phyloP scores from a whole-genome alignment of 2,888 invertebrate genomes.

The Euplexia lucipara region DNA sequence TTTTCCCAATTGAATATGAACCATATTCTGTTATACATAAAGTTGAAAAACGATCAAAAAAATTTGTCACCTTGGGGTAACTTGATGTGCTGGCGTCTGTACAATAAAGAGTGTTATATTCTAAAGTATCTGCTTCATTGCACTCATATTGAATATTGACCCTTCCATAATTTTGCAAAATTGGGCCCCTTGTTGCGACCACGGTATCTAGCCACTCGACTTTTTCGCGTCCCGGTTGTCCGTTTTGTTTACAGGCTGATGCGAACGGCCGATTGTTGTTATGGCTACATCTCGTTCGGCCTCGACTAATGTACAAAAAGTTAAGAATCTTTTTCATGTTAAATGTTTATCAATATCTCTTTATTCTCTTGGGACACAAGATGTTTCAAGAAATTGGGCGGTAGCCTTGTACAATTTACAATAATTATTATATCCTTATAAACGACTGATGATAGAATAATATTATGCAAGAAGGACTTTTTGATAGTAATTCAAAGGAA shows the following conservation, averaged over 20 bases:
- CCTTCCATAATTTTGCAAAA: conserved; percentile 25
- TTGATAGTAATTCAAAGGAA: neutral
- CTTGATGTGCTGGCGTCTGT: too few species aligned
- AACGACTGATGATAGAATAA: neutral
- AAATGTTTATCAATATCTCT: conserved; percentile 22
- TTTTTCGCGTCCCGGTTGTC: conserved; percentile 13
- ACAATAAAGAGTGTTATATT: too few species aligned
- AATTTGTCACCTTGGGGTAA: too few species aligned
- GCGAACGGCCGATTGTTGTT: conserved; percentile 38
- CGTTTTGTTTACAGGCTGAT: conserved; percentile 44
- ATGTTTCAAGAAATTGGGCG: conserved; percentile 1
- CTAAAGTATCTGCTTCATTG: too few species aligned
- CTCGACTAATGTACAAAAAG: conserved; percentile 35
- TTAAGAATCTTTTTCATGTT: conserved; percentile 36
- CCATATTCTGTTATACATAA: too few species aligned
- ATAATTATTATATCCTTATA: conserved; percentile 9
- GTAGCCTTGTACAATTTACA: conserved; percentile 13
- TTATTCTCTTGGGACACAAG: neutral
- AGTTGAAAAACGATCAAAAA: too few species aligned
- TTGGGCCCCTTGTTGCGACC: conserved; percentile 9
- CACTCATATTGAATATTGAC: neutral
- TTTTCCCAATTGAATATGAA: too few species aligned
- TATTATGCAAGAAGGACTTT: neutral
- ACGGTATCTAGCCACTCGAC: conserved; percentile 26
- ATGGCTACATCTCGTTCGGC: conserved; percentile 26